These are phyloP conservation scores for Microplitis demolitor DNA, from an alignment of 1,140 invertebrate genomes.

Conservation along the genomic window DNA sequence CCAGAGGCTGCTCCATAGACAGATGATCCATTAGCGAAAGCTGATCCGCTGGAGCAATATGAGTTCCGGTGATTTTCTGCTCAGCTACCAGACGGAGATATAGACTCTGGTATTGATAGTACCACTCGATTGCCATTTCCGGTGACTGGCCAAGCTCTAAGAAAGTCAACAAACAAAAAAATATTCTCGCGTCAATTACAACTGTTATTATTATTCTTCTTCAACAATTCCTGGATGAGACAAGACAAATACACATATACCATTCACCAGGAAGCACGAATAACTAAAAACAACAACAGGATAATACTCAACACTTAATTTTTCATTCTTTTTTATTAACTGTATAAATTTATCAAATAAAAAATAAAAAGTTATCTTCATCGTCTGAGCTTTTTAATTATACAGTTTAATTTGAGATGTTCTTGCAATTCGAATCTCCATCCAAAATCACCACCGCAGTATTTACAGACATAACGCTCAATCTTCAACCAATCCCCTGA, in stretches of 20 bases:
- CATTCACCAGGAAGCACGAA: slow-evolving; percentile 8
- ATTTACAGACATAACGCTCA: background rate
- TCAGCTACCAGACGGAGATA: slow-evolving; percentile 45
- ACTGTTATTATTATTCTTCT: too few species aligned
- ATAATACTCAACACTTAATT: too few species aligned
- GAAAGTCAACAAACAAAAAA: slow-evolving; percentile 39
- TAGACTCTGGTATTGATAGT: slow-evolving; percentile 47
- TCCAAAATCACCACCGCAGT: background rate
- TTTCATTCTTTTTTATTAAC: too few species aligned
- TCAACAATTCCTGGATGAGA: too few species aligned
- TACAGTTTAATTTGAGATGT: background rate
- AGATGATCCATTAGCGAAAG: background rate
- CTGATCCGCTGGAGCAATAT: background rate
- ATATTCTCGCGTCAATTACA: too few species aligned
- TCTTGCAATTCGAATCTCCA: background rate
- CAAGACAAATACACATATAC: slow-evolving; percentile 1
- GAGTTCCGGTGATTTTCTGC: slow-evolving; percentile 31
- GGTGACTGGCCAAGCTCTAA: slow-evolving; percentile 40
- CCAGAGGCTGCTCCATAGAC: background rate
- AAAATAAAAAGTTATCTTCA: background rate
- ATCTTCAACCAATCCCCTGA: background rate
- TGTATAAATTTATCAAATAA: too few species aligned
- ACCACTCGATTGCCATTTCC: slow-evolving; percentile 41
- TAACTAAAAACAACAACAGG: background rate
- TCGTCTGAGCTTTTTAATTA: background rate